Conservation (phyloP, 1,140 invertebrate species). For the Nylanderia fulva region DNA sequence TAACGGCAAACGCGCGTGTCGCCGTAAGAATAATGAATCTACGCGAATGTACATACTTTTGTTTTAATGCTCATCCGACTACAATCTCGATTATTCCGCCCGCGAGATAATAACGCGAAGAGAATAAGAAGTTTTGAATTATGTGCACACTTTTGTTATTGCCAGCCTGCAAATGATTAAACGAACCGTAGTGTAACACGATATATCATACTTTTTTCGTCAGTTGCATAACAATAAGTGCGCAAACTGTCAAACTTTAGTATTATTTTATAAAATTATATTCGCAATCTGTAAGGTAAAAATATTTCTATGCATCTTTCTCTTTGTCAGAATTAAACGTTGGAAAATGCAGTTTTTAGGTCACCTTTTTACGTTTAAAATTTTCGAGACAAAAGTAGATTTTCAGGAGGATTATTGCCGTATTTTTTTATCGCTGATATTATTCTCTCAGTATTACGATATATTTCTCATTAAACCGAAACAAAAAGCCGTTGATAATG, state of each 20-base stretch:
- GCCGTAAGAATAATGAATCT: slow-evolving; percentile 41
- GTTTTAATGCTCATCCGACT: slow-evolving; percentile 4
- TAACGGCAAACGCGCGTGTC: neutral
- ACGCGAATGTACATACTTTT: neutral
- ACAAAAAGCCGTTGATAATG: slow-evolving; percentile 15
- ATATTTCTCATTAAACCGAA: slow-evolving; percentile 17
- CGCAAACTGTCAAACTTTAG: slow-evolving; percentile 21
- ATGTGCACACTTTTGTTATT: slow-evolving; percentile 40
- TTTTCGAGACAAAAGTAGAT: neutral
- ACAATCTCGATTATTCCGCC: slow-evolving; percentile 39
- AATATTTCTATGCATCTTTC: neutral
- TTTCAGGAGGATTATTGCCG: neutral
- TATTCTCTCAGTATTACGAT: neutral
- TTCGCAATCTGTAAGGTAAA: neutral
- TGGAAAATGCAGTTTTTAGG: neutral
- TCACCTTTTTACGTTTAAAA: neutral
- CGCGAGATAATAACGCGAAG: slow-evolving; percentile 31
- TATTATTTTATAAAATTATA: slow-evolving; percentile 30
- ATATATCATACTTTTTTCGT: slow-evolving; percentile 3
- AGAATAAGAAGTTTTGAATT: slow-evolving; percentile 45
- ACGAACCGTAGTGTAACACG: neutral
- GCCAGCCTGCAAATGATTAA: slow-evolving; percentile 34
- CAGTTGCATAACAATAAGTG: neutral
- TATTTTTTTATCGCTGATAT: neutral
- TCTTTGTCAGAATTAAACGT: neutral